Conservation (phyloP, 2,888 invertebrate genomes). For the Entomobrya proxima region DNA sequence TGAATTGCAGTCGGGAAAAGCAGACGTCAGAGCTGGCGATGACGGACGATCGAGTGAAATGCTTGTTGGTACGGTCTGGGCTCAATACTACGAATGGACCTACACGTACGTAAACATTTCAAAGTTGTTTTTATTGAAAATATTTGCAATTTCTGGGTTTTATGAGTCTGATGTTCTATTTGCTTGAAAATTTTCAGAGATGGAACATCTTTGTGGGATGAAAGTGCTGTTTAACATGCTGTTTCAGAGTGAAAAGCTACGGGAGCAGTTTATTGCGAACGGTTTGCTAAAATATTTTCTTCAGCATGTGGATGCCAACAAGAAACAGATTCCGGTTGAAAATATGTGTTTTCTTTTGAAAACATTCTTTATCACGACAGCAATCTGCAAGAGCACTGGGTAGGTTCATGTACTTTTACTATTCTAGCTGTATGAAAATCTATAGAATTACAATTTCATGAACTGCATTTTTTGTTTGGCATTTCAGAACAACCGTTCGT, state of each 20-base stretch:
- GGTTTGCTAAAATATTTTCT: conserved; percentile 85
- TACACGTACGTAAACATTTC: background rate
- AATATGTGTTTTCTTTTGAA: conserved; percentile 92
- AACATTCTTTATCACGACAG: conserved; percentile 91
- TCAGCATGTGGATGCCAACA: conserved; percentile 82
- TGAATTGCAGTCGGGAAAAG: conserved; percentile 86
- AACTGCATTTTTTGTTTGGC: conserved; percentile 43
- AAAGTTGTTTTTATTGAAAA: background rate
- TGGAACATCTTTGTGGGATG: conserved; percentile 83
- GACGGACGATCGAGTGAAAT: conserved; percentile 83
- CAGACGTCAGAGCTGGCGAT: conserved; percentile 83
- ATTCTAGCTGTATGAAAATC: background rate
- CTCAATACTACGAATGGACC: conserved; percentile 71
- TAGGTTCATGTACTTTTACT: conserved; percentile 54
- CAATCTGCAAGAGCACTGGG: conserved; percentile 84
- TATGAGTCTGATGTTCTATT: too few relatives aligned
- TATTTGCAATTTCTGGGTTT: too few relatives aligned
- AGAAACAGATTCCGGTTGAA: conserved; percentile 80
- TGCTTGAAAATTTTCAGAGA: conserved; percentile 5
- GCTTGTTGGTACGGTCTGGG: conserved; percentile 84
- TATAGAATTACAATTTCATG: background rate
- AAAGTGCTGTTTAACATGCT: conserved; percentile 94
- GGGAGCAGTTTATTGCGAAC: conserved; percentile 81
- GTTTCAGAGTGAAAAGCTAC: conserved; percentile 84
- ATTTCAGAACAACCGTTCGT: conserved; percentile 82